Conservation (phyloP, 2,888 invertebrate species). For the Lingula anatina region DNA sequence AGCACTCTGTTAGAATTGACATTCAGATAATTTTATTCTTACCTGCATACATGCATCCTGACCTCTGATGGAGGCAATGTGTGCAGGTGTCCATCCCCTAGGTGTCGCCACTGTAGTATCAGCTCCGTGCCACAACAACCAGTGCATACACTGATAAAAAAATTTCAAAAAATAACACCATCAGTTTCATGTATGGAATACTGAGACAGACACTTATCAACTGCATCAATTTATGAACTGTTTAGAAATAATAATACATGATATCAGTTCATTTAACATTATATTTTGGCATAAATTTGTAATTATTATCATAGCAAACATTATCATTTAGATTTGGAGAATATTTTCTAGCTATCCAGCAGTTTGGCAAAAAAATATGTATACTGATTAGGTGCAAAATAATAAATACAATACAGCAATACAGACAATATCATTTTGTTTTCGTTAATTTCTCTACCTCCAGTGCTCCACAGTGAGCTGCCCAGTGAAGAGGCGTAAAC, state of each 20-base stretch:
- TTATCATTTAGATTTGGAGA: no score
- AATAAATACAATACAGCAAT: neutral
- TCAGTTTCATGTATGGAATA: neutral
- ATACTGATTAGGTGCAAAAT: neutral
- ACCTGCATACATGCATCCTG: conserved; percentile 52
- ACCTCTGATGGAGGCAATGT: conserved; percentile 51
- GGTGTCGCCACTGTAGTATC: conserved; percentile 49
- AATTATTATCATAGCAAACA: neutral
- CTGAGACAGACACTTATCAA: no score
- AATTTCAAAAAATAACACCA: neutral
- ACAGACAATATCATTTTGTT: no score
- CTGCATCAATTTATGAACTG: no score
- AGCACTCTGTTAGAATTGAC: no score
- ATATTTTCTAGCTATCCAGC: no score
- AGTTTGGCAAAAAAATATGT: neutral
- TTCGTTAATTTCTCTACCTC: conserved; percentile 40
- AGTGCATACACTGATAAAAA: conserved; percentile 46
- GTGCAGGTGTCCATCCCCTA: conserved; percentile 51
- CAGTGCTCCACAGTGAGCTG: conserved; percentile 46
- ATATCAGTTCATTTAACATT: neutral
- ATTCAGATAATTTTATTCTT: no score
- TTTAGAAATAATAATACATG: no score
- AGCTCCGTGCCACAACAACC: conserved; percentile 53
- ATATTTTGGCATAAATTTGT: neutral
- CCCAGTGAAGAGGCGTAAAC: conserved; percentile 51